phyloP scores from a whole-genome alignment of 2,113 vertebrate genomes.

The Azemiops feae region DNA sequence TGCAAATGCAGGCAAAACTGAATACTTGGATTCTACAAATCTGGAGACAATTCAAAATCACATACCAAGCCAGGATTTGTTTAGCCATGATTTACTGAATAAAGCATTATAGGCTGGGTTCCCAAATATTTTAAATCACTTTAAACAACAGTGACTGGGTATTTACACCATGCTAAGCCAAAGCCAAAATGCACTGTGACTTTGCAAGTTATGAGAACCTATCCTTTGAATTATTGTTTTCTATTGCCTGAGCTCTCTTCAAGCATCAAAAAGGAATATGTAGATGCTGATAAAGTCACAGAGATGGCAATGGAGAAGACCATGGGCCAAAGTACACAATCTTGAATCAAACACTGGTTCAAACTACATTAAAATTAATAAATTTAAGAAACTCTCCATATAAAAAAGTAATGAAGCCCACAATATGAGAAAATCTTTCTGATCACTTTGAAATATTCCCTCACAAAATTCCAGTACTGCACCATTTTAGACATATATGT shows the following conservation, averaged over 20 bases:
- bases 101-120: not conserved
- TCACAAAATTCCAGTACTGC: not conserved
- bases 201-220: not conserved
- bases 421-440: not conserved
- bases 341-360: not conserved
- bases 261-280: not conserved
- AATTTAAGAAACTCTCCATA: not conserved
- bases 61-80: not conserved
- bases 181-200: not conserved
- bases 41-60: not conserved
- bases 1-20: not conserved
- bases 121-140: not conserved
- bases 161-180: not conserved
- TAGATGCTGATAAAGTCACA: not conserved
- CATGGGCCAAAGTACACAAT: not conserved
- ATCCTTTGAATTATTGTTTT: not conserved
- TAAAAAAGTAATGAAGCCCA: not conserved
- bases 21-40: not conserved
- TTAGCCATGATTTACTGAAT: not conserved
- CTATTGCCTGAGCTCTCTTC: not conserved
- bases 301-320: not conserved
- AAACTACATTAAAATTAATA: not conserved
- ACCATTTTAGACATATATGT: not conserved
- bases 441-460: not conserved
- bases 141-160: not conserved